These are phyloP conservation scores for Dromiciops gliroides DNA, from an alignment of 2,113 vertebrate genomes.

Conservation along the genomic window DNA sequence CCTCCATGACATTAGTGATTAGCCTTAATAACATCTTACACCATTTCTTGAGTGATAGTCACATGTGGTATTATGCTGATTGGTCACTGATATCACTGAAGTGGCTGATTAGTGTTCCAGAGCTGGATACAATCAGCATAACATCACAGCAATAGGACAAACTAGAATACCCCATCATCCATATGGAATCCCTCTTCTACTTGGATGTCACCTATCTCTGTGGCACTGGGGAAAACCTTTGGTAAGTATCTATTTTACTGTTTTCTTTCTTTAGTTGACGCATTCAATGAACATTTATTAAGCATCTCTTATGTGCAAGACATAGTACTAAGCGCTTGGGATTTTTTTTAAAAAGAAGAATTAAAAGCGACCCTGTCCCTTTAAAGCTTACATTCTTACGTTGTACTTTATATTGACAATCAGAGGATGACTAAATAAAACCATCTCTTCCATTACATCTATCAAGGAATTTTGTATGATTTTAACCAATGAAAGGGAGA, in stretches of 20 bases:
- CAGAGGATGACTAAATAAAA: not conserved
- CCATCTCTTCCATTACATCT: not conserved
- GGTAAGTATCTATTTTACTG: not conserved
- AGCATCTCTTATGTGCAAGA: not conserved
- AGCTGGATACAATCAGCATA: not conserved
- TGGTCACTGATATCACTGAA: not conserved
- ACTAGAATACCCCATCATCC: not conserved
- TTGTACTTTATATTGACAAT: not conserved
- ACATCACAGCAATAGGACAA: not conserved
- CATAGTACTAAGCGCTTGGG: not conserved
- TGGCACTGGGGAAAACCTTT: not conserved
- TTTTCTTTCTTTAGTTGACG: not conserved
- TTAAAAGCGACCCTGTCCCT: not conserved
- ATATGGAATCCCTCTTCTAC: not conserved
- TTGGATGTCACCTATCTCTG: not conserved
- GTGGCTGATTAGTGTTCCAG: not conserved
- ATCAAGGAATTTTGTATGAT: not conserved
- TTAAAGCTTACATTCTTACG: not conserved
- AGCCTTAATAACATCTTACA: not conserved
- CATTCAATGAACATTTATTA: not conserved
- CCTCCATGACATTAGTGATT: not conserved
- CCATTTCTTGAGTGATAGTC: not conserved
- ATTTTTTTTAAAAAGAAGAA: not conserved
- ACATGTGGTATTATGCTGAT: not conserved
- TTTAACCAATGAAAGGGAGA: not conserved